These are phyloP conservation scores for Plutomurus gul DNA, from an alignment of 1,140 invertebrate genomes.

Conservation along the genomic window DNA sequence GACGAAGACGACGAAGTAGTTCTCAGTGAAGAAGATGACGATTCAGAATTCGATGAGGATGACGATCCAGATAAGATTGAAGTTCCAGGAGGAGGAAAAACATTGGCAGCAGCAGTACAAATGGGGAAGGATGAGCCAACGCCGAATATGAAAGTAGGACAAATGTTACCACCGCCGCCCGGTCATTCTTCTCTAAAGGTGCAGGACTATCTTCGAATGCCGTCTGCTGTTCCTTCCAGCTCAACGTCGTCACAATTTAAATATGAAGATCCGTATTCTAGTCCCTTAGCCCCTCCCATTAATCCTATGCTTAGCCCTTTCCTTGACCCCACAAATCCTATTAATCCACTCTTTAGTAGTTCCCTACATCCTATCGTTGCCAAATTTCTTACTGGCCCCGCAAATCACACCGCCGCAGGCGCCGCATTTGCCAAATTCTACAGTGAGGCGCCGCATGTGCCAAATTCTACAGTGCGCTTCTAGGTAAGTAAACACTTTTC, in stretches of 20 bases:
- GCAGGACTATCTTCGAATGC: neutral
- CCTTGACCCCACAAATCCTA: neutral
- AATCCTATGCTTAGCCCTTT: neutral
- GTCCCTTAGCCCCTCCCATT: neutral
- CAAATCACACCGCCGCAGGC: neutral
- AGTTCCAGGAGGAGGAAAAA: slow-evolving; percentile 69
- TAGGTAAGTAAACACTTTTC: neutral
- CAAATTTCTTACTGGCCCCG: neutral
- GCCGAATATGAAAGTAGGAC: neutral
- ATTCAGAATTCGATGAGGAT: slow-evolving; percentile 42
- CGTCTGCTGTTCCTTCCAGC: neutral
- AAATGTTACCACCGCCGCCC: neutral
- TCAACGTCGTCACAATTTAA: neutral
- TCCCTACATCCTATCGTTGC: neutral
- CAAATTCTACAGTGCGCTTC: slow-evolving; percentile 30
- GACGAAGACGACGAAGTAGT: neutral
- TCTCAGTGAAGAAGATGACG: neutral
- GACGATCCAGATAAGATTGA: slow-evolving; percentile 83
- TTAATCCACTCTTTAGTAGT: neutral
- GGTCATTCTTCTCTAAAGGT: neutral
- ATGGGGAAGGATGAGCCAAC: neutral
- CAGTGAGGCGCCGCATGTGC: neutral
- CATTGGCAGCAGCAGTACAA: slow-evolving; percentile 34
- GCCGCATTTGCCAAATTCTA: slow-evolving; percentile 35
- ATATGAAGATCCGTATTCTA: slow-evolving; percentile 1